These are phyloP conservation scores for Eumeta japonica DNA, from an alignment of 1,140 invertebrate species.

Conservation along the genomic window DNA sequence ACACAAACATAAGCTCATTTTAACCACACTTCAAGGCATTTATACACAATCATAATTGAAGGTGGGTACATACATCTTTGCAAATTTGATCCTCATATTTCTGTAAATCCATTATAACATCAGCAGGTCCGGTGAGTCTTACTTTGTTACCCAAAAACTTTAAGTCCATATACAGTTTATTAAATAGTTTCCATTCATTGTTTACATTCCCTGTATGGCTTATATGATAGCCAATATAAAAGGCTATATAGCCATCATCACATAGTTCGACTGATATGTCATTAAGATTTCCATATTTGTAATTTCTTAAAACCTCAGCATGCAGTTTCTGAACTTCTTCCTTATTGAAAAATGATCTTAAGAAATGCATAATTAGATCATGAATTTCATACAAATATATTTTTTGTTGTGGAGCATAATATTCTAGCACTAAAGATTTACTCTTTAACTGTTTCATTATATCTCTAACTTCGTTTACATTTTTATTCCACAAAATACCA, in stretches of 20 bases:
- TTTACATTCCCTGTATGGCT: slow-evolving; percentile 31
- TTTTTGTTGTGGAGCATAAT: slow-evolving; percentile 31
- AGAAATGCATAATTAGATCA: slow-evolving; percentile 42
- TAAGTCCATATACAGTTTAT: slow-evolving; percentile 39
- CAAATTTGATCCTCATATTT: slow-evolving; percentile 39
- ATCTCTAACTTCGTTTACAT: slow-evolving; percentile 23
- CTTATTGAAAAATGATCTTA: slow-evolving; percentile 22
- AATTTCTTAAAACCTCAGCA: slow-evolving; percentile 35
- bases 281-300: slow-evolving; percentile 24
- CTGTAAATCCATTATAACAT: slow-evolving; percentile 43
- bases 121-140: slow-evolving; percentile 35
- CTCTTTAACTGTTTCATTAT: slow-evolving; percentile 36
- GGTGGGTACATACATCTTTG: slow-evolving; percentile 29
- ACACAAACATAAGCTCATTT: too few species aligned
- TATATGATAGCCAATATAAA: slow-evolving; percentile 44
- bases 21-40: not conserved
- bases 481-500: slow-evolving; percentile 37
- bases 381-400: slow-evolving; percentile 45
- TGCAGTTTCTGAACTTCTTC: slow-evolving; percentile 35
- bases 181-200: slow-evolving; percentile 33
- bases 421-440: slow-evolving; percentile 36
- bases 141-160: slow-evolving; percentile 51
- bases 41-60: slow-evolving; percentile 3
- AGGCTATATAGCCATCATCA: slow-evolving; percentile 47
- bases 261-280: slow-evolving; percentile 30